Conservation (phyloP, 2,888 invertebrate genomes). For the Tethea ocularis region DNA sequence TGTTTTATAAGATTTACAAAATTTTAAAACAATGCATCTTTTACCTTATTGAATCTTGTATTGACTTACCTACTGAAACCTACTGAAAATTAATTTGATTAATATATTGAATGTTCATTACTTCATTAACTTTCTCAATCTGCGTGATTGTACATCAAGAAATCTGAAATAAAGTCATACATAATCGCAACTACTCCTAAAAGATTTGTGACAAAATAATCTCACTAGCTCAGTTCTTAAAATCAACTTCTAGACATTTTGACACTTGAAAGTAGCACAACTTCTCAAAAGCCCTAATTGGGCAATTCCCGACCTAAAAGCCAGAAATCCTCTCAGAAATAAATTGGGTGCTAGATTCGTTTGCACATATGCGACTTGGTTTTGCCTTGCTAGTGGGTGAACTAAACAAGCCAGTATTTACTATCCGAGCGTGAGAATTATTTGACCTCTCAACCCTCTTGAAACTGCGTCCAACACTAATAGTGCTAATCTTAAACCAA, state of each 20-base stretch:
- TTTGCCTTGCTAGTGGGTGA: neutral
- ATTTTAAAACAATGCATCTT: too few species aligned
- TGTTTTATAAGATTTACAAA: too few species aligned
- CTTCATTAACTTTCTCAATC: too few species aligned
- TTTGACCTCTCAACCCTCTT: constrained; percentile 1
- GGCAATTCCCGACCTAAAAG: neutral
- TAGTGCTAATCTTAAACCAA: neutral
- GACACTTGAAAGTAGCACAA: neutral
- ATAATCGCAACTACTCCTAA: too few species aligned
- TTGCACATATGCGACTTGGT: neutral
- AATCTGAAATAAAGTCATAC: too few species aligned
- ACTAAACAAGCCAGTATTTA: constrained; percentile 3
- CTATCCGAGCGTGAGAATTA: constrained; percentile 2
- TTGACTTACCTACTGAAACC: too few species aligned
- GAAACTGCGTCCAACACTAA: neutral
- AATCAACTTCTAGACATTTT: neutral
- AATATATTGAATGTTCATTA: too few species aligned
- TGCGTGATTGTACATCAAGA: too few species aligned
- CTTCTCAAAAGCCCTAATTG: neutral
- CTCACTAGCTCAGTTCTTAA: neutral
- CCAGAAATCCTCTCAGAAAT: neutral
- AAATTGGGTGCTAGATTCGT: constrained; percentile 3
- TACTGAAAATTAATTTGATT: too few species aligned
- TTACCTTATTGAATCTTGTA: too few species aligned
- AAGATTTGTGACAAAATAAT: neutral